Base-by-base conservation (phyloP, 2,797 vertebrate species). In the Hyperoplus lanceolatus region DNA sequence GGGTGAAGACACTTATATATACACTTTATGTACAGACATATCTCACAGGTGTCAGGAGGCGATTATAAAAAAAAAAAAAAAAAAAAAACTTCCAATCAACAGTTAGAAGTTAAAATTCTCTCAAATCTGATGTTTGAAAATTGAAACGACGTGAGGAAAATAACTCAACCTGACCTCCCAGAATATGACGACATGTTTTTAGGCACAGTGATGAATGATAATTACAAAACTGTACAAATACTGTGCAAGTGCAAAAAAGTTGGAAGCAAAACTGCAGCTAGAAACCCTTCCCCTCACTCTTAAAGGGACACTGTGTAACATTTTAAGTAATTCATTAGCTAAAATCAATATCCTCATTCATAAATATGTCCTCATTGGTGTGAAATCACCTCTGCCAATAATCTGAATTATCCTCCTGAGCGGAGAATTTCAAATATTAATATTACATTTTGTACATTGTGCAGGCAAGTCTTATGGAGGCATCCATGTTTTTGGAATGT, bases 201-300 rank as follows among this genome's bases (percentile, higher is more conserved):
- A 91, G 85, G 91, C 88, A 91, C 88, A 8, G 82, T 16, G 70
- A 91, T 80, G 88, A 84, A 74, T 39, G 74, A 81, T 4, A 45
- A 53, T 74, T 29, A 84, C 43, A 77, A 88, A 89, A 89, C 77
- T 87, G 75, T 88, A 89, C 87, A 87, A 29, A 67, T 29, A 56
- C 70, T 74, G 82, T 70, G 71, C 54, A 79, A 86, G 77, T 82
- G 82, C 87, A 87, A 87, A 87, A 86, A 85, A 8, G 71, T 14
- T 69, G 77, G 71, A 82, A 79, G 70, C 74, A 68, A 71, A 83
- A 29, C 60, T 42, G 66, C 78, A 71, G 55, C 57, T 73, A 50
- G 8, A 18, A 0, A 51, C 50, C 16, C 49, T 7, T 7, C 16
- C 50, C 6, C 16, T n/a, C 50, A 14, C 49, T 13, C 15, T 6